Percentiles rank a stretch among this genome's conserved stretches.
phyloP scores from a whole-genome alignment of 2,888 invertebrate species.

The Tanytarsus gracilentus region DNA sequence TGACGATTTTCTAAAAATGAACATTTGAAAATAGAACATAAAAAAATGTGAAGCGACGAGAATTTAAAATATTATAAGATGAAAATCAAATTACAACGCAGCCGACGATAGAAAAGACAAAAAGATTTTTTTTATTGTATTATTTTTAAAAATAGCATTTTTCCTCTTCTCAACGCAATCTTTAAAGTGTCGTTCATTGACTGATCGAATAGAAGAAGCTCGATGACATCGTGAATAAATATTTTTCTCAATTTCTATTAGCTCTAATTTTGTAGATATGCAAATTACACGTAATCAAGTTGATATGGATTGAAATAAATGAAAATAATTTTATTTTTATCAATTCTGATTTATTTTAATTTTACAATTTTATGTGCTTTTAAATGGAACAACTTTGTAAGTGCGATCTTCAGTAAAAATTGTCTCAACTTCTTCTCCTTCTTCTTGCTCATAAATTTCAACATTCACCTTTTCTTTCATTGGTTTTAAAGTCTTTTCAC shows the following conservation, averaged over 20 bases:
- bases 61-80: constrained; percentile 3
- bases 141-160: constrained; percentile 19
- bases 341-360: no score
- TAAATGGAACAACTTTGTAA: no score
- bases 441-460: no score
- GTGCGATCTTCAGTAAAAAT: no score
- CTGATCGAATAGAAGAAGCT: constrained; percentile 10
- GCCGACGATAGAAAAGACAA: not conserved
- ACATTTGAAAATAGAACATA: not conserved
- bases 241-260: not conserved
- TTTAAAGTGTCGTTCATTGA: constrained; percentile 25
- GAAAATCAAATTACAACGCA: not conserved
- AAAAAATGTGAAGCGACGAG: not conserved
- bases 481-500: no score
- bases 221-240: not conserved
- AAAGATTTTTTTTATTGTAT: constrained; percentile 23
- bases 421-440: no score
- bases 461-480: no score
- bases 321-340: no score
- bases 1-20: constrained; percentile 3
- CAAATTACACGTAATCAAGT: no score
- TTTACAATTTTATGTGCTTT: no score
- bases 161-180: not conserved
- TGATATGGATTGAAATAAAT: no score
- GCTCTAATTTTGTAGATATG: no score